Conservation (phyloP, 2,888 invertebrate genomes). For the Rotaria sp. region DNA sequence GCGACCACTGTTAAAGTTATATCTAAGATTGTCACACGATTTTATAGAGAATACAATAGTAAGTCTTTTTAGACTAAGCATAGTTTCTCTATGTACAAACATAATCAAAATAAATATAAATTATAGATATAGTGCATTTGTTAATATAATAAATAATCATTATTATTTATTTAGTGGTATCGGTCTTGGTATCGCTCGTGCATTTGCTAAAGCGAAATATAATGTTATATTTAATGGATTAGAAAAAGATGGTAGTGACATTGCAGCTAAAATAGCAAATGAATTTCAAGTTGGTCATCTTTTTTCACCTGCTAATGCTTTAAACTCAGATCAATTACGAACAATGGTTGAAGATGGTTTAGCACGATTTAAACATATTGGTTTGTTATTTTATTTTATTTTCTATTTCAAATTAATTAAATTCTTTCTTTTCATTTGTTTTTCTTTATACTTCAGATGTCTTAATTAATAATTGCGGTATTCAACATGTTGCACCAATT, state of each 20-base stretch:
- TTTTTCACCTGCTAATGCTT: constrained; percentile 14
- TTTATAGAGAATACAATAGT: too few species aligned
- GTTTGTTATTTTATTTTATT: neutral
- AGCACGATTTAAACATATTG: neutral
- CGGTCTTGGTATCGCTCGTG: constrained; percentile 7
- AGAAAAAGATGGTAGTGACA: neutral
- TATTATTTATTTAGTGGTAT: neutral
- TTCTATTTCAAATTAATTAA: too few species aligned
- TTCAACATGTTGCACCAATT: constrained; percentile 44
- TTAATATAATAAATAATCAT: too few species aligned
- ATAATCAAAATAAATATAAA: too few species aligned
- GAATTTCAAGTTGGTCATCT: neutral
- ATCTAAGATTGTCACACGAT: too few species aligned
- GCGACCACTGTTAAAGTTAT: too few species aligned
- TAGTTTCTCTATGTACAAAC: too few species aligned
- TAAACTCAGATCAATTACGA: neutral
- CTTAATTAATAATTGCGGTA: constrained; percentile 49
- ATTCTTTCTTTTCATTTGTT: constrained; percentile 30
- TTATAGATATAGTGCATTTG: too few species aligned
- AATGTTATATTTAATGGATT: constrained; percentile 24
- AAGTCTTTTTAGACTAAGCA: too few species aligned
- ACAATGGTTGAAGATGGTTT: constrained; percentile 15
- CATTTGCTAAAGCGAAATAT: constrained; percentile 27
- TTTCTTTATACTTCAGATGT: constrained; percentile 43
- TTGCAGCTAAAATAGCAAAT: neutral